Conservation (phyloP, 2,888 invertebrate species). For the Euplexia lucipara region DNA sequence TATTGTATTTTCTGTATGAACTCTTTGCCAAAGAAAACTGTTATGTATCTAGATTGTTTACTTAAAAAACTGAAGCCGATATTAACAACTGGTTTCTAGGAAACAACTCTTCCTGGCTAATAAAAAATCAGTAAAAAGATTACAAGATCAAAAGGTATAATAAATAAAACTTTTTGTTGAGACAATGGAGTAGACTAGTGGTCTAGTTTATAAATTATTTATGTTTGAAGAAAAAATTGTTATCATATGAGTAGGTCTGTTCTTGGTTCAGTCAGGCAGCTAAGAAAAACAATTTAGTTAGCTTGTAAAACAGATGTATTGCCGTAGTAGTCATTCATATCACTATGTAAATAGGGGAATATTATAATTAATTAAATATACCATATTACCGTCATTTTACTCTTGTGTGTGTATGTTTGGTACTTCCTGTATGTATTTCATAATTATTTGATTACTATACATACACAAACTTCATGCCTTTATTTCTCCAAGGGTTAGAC, state of each 20-base stretch:
- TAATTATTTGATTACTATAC: no score
- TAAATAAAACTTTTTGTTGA: conserved; percentile 8
- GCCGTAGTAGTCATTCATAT: no score
- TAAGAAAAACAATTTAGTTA: background rate
- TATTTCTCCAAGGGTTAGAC: no score
- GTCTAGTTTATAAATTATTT: conserved; percentile 29
- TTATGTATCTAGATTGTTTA: conserved; percentile 14
- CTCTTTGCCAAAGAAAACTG: background rate
- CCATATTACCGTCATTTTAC: no score
- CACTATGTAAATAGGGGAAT: no score
- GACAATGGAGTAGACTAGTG: background rate
- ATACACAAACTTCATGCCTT: no score
- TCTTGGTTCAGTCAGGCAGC: conserved; percentile 1
- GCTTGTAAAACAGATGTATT: background rate
- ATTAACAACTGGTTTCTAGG: conserved; percentile 8
- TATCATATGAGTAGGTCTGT: background rate
- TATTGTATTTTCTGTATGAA: conserved; percentile 1
- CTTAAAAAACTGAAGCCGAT: background rate
- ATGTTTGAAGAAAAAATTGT: background rate
- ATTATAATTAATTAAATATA: no score
- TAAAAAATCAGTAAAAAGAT: no score
- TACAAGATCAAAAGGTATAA: conserved; percentile 31
- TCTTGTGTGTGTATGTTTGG: no score
- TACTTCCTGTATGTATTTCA: no score
- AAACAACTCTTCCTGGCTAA: conserved; percentile 9